Percentiles rank a stretch among this genome's conserved stretches.
Conservation (phyloP, 1,140 invertebrate genomes). For the Achatina immaculata region DNA sequence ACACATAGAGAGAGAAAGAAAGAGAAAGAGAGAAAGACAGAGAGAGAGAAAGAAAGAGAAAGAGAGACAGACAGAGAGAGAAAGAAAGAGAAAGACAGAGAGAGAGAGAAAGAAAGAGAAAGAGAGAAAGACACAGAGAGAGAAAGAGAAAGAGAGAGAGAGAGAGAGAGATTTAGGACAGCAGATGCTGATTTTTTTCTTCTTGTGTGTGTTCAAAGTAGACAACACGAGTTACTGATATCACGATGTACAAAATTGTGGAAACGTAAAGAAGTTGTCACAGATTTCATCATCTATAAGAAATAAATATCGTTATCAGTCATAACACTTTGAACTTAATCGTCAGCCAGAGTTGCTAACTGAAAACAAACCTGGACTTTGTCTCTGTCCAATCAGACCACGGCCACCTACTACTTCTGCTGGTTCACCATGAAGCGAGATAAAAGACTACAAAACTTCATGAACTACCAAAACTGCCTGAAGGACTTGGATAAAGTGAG, state of each 20-base stretch:
- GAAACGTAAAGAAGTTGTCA: too few species aligned
- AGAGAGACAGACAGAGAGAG: not conserved
- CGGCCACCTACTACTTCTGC: slow-evolving; percentile 40
- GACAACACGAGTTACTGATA: too few species aligned
- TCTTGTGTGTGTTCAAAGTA: too few species aligned
- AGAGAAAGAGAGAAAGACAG: not conserved
- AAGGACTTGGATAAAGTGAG: not conserved
- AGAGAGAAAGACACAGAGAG: not conserved
- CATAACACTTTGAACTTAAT: too few species aligned
- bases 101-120: not conserved
- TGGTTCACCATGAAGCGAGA: slow-evolving; percentile 34
- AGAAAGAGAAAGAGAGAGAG: not conserved
- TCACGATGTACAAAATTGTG: too few species aligned
- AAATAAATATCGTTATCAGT: too few species aligned
- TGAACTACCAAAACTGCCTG: slow-evolving; percentile 24
- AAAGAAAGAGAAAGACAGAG: not conserved
- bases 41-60: not conserved
- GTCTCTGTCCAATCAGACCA: slow-evolving; percentile 18
- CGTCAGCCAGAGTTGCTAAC: too few species aligned
- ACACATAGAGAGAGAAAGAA: not conserved
- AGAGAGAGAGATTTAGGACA: not conserved
- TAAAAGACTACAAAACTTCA: slow-evolving; percentile 22
- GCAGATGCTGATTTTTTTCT: not conserved
- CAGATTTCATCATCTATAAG: too few species aligned
- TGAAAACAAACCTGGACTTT: too few species aligned